Conservation (phyloP, 2,113 vertebrate genomes). For the Corythornis cristatus region DNA sequence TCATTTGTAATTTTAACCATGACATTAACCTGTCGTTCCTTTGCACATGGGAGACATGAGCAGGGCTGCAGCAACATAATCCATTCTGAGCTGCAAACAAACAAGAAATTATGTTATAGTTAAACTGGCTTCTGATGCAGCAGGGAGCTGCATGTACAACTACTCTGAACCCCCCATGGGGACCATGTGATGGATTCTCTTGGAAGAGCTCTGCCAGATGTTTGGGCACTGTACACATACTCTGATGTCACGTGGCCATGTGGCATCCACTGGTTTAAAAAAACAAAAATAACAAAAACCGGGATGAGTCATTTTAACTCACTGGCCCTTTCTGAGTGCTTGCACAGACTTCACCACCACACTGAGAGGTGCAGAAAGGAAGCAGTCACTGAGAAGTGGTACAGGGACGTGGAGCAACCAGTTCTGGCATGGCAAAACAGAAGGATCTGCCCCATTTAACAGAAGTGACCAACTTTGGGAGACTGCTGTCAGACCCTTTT, state of each 20-base stretch:
- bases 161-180: neutral
- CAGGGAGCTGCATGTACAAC: neutral
- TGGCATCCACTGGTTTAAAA: neutral
- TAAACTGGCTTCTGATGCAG: neutral
- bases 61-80: neutral
- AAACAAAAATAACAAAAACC: neutral
- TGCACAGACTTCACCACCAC: neutral
- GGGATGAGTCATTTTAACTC: neutral
- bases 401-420: neutral
- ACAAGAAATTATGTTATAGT: neutral
- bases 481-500: neutral
- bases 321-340: neutral
- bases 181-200: neutral
- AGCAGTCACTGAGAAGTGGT: neutral
- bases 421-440: neutral
- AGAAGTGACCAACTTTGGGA: neutral
- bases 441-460: neutral
- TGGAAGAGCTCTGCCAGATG: neutral
- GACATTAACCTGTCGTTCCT: neutral
- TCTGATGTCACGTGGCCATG: neutral
- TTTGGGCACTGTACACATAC: fast-evolving
- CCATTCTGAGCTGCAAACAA: neutral
- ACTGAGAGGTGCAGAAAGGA: neutral
- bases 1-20: neutral
- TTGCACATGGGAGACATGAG: fast-evolving